Evolutionary conservation across 2,888 invertebrate species (phyloP).

Genomic region (Zaprionus obscuricornis): DNA sequence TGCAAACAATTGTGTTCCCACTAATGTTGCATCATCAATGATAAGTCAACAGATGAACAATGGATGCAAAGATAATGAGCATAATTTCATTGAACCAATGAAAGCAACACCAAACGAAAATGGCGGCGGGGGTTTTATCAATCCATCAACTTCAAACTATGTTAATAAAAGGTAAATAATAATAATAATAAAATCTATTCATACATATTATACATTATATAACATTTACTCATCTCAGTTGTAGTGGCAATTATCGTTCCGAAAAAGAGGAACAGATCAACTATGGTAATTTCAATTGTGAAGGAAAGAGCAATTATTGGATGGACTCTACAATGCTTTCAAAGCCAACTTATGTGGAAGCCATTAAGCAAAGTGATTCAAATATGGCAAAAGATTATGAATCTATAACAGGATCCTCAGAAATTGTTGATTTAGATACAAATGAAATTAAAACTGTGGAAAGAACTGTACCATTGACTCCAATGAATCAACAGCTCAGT

Average conservation of each 20-base stretch:
- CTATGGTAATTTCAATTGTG: slow-evolving; percentile 39
- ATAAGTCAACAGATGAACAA: slow-evolving; percentile 19
- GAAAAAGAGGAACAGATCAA: slow-evolving; percentile 58
- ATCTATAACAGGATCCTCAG: slow-evolving; percentile 77
- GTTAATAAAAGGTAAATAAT: slow-evolving; percentile 51
- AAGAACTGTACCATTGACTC: slow-evolving; percentile 67
- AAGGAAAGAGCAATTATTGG: slow-evolving; percentile 69
- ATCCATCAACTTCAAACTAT: slow-evolving; percentile 30
- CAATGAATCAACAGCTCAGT: slow-evolving; percentile 35
- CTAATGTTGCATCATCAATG: slow-evolving; percentile 11
- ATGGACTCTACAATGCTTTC: slow-evolving; percentile 64
- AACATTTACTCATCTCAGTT: slow-evolving; percentile 8
- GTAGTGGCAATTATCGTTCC: slow-evolving; percentile 34
- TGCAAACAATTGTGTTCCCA: slow-evolving; percentile 7
- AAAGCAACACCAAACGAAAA: slow-evolving; percentile 2
- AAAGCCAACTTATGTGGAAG: slow-evolving; percentile 78
- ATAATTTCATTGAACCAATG: slow-evolving; percentile 2
- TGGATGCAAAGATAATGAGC: slow-evolving; percentile 19
- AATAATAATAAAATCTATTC: background rate
- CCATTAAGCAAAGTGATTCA: slow-evolving; percentile 60
- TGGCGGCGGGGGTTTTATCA: slow-evolving; percentile 13
- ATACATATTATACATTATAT: background rate
- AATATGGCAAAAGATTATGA: slow-evolving; percentile 60
- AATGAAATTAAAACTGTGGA: slow-evolving; percentile 83
- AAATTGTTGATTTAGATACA: slow-evolving; percentile 83